Base-by-base conservation (phyloP, 2,113 vertebrate species). In the Rhinoptilus africanus region DNA sequence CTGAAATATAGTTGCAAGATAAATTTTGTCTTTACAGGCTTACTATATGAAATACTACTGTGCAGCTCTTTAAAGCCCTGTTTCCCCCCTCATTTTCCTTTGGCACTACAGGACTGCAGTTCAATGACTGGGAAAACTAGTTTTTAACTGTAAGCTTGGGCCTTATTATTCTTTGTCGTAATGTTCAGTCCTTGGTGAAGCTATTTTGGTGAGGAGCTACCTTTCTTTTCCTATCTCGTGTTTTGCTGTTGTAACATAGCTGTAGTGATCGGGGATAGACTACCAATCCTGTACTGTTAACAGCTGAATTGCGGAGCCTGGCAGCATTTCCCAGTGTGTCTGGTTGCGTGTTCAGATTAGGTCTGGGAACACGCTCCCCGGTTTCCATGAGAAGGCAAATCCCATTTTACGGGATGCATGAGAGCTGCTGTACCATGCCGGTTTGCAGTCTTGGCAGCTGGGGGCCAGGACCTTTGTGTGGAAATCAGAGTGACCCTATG, bases 371-470 rank as follows among this genome's bases (percentile, higher is more conserved):
- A 10, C 1, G 3, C 8, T 73, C 30, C 24, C 37, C 45, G 48
- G 21, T 73, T 88, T 77, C 59, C 0, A 0, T 66, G 62, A 76
- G 56, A 64, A 78, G 79, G 41, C 76, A 67, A 88, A 77, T 76
- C 35, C 14, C 35, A 14, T 51, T 69, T 30, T n/a, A 51, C 19
- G n/a, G 53, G 39, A 27, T 86, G 67, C 45, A 3, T 0, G 1
- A 45, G 32, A 80, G n/a, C 63, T 92, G 19, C 27, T 73, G 19
- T 60, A 32, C 19, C 16, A 1, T 0, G 0, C 22, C 57, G 51
- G 9, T 30, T 57, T 16, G 0, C 22, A 59, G 17, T 16, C 22
- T 51, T 53, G 22, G 63, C 45, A 90, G 16, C 26, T 18, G 8
- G 7, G 34, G 30, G 2, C 9, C 24, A 26, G 27, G 27, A 84